A percentile compares a stretch with the other conserved stretches of the same genome.
phyloP scores from a whole-genome alignment of 2,797 vertebrate genomes.

The Emys orbicularis region DNA sequence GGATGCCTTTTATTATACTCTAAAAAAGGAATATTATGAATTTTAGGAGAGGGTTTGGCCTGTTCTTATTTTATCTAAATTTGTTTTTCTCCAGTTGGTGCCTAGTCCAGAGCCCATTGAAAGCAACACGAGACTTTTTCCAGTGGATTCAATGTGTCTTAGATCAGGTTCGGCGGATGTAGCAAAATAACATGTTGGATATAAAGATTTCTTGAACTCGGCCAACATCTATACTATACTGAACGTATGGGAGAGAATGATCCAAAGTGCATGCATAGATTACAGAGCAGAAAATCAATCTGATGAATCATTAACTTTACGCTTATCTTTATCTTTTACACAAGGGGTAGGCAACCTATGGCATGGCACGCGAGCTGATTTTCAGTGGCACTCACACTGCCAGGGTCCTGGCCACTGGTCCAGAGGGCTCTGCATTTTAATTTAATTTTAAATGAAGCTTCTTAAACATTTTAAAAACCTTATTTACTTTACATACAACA shows the following conservation, averaged over 20 bases:
- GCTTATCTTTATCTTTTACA: not conserved
- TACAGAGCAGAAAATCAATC: not conserved
- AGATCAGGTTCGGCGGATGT: not conserved
- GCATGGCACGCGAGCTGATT: too few relatives aligned
- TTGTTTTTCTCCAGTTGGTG: not conserved
- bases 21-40: not conserved
- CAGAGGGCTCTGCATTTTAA: too few relatives aligned
- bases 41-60: not conserved
- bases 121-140: not conserved
- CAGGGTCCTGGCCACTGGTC: too few relatives aligned
- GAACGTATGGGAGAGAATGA: not conserved
- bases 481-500: too few relatives aligned
- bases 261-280: not conserved
- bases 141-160: not conserved
- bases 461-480: too few relatives aligned
- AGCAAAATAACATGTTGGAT: not conserved
- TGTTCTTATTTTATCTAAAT: not conserved
- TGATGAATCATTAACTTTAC: not conserved
- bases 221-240: not conserved
- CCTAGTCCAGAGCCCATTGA: not conserved
- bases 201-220: not conserved
- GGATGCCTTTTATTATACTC: not conserved
- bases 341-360: too few relatives aligned
- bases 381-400: too few relatives aligned
- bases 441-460: too few relatives aligned